A percentile compares a stretch with the other conserved stretches of the same genome.
These are phyloP conservation scores for Drosophila atripex DNA, from an alignment of 2,888 invertebrate genomes.

Conservation along the genomic window DNA sequence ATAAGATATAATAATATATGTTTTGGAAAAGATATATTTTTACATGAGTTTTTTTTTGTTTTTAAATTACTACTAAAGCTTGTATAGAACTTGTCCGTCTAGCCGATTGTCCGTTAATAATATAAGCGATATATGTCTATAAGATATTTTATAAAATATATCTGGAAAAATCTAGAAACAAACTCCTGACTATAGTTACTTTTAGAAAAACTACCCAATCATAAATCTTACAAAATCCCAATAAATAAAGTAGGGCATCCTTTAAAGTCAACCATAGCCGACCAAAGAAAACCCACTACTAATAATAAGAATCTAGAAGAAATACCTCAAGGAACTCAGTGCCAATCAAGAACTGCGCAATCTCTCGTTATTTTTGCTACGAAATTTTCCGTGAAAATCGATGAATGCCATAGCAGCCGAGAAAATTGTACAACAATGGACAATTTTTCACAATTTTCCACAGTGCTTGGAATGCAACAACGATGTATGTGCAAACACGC, in stretches of 20 bases:
- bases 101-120: too few species aligned
- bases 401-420: conserved; percentile 51
- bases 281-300: background rate
- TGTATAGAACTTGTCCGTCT: too few species aligned
- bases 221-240: background rate
- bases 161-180: too few species aligned
- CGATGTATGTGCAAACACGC: conserved; percentile 55
- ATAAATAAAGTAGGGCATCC: background rate
- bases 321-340: conserved; percentile 3
- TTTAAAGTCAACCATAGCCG: background rate
- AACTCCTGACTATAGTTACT: too few species aligned
- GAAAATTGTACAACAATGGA: conserved; percentile 55
- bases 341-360: conserved; percentile 9
- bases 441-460: conserved; percentile 51
- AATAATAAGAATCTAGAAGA: background rate
- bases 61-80: too few species aligned
- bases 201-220: too few species aligned
- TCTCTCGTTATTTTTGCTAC: conserved; percentile 31
- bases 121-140: too few species aligned
- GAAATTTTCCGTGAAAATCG: conserved; percentile 70
- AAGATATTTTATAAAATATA: too few species aligned
- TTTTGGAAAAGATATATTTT: too few species aligned
- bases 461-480: conserved; percentile 20
- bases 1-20: too few species aligned
- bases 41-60: too few species aligned